phyloP scores from a whole-genome alignment of 2,888 invertebrate species.

The Girardia tigrina region DNA sequence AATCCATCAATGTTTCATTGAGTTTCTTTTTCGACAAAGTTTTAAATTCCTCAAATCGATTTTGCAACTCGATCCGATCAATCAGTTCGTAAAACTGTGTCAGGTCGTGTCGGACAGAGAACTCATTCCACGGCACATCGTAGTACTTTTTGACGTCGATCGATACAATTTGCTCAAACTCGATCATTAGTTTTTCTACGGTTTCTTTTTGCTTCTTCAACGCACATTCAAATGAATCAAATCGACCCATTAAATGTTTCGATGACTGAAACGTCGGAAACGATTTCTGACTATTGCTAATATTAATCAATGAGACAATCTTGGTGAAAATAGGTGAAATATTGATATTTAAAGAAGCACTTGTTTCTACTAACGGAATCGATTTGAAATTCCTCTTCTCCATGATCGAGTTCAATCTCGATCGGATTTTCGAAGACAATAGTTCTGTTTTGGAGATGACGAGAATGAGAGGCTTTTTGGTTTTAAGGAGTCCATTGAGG shows the following conservation, averaged over 20 bases:
- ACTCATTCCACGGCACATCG: no score
- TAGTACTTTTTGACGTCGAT: neutral
- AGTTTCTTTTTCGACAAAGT: no score
- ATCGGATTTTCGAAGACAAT: neutral
- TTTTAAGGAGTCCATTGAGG: neutral
- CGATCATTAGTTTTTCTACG: neutral
- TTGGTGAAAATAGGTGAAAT: neutral
- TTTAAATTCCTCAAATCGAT: no score
- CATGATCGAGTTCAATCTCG: neutral
- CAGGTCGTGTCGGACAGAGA: no score
- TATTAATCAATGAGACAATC: neutral
- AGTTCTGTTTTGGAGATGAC: neutral
- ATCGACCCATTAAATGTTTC: neutral
- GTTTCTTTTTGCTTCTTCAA: neutral
- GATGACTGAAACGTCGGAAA: neutral
- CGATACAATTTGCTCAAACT: neutral
- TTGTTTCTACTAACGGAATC: neutral
- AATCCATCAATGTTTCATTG: no score
- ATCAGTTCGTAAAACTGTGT: no score
- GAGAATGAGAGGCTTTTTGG: neutral
- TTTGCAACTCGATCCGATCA: no score
- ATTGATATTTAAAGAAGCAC: slow-evolving; percentile 4
- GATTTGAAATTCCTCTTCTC: neutral
- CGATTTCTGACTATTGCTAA: neutral
- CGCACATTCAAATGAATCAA: neutral